Evolutionary conservation across 1,140 invertebrate genomes (phyloP).

Genomic region (Drosophila asahinai): DNA sequence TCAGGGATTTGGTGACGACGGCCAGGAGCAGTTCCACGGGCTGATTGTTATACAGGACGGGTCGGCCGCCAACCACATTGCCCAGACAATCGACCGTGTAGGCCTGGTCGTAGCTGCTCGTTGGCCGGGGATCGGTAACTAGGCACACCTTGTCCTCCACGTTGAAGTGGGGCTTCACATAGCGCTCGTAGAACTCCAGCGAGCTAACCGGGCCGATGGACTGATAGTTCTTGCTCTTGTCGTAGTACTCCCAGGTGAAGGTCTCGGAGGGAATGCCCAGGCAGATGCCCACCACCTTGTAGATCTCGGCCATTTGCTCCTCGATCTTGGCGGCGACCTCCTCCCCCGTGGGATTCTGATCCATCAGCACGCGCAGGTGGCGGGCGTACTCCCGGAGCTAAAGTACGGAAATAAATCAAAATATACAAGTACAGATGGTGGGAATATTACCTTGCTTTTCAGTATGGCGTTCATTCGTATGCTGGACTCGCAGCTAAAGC

Average conservation of each 20-base stretch:
- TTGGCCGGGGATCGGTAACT: conserved; percentile 93
- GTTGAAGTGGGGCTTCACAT: conserved; percentile 92
- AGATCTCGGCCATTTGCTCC: conserved; percentile 91
- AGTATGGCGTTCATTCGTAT: conserved; percentile 91
- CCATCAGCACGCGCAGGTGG: conserved; percentile 88
- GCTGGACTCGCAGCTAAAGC: conserved; percentile 91
- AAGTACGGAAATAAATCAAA: neutral
- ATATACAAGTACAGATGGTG: neutral
- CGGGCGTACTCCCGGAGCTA: conserved; percentile 93
- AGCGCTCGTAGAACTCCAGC: conserved; percentile 92
- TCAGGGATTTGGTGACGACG: conserved; percentile 91
- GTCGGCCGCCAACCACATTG: conserved; percentile 92
- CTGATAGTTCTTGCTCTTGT: conserved; percentile 93
- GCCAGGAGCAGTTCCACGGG: conserved; percentile 91
- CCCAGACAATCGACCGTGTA: conserved; percentile 96
- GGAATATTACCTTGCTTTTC: conserved; percentile 90
- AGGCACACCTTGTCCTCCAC: conserved; percentile 95
- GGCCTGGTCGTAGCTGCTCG: conserved; percentile 90
- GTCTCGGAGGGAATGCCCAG: conserved; percentile 91
- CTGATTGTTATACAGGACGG: conserved; percentile 95
- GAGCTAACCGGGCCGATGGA: conserved; percentile 91
- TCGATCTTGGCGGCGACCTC: conserved; percentile 87
- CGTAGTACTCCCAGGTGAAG: conserved; percentile 95
- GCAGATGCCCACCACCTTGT: conserved; percentile 93
- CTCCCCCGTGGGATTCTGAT: conserved; percentile 81